Evolutionary conservation across 2,888 invertebrate species (phyloP).

Genomic region (Drosophila affinis): DNA sequence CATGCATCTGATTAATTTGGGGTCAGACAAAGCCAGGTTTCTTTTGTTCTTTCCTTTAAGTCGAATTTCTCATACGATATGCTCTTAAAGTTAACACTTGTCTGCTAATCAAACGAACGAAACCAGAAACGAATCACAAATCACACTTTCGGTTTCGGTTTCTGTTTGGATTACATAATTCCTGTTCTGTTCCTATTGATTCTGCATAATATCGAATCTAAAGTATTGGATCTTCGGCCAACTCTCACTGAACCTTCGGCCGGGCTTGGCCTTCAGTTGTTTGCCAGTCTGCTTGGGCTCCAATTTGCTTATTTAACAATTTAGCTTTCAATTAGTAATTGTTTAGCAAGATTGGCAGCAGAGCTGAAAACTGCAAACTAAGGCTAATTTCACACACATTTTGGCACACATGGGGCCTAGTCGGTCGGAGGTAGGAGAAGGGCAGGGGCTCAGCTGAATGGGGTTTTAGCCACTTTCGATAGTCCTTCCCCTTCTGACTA

Average conservation of each 20-base stretch:
- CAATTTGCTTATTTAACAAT: constrained; percentile 56
- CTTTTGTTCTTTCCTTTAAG: constrained; percentile 18
- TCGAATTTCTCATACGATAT: not conserved
- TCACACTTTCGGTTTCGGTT: constrained; percentile 71
- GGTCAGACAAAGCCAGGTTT: not conserved
- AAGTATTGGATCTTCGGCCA: not conserved
- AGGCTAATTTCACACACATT: constrained; percentile 54
- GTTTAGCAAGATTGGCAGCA: constrained; percentile 57
- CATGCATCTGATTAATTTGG: constrained; percentile 15
- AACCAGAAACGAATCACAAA: constrained; percentile 30
- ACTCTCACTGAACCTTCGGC: constrained; percentile 5
- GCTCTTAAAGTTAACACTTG: constrained; percentile 27
- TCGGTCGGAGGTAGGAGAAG: no score
- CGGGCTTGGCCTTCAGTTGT: constrained; percentile 26
- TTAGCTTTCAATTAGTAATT: constrained; percentile 57
- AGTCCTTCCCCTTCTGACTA: not conserved
- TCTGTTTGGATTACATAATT: constrained; percentile 51
- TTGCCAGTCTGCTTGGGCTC: constrained; percentile 34
- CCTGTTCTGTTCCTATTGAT: constrained; percentile 4
- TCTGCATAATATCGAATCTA: not conserved
- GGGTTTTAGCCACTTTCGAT: not conserved
- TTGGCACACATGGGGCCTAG: constrained; percentile 29
- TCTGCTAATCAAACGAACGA: constrained; percentile 37
- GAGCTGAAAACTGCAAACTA: constrained; percentile 56
- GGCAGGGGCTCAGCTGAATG: not conserved